Evolutionary conservation across 2,113 vertebrate genomes (phyloP).

Genomic region (western clawed frog (Xenopus tropicalis)): DNA sequence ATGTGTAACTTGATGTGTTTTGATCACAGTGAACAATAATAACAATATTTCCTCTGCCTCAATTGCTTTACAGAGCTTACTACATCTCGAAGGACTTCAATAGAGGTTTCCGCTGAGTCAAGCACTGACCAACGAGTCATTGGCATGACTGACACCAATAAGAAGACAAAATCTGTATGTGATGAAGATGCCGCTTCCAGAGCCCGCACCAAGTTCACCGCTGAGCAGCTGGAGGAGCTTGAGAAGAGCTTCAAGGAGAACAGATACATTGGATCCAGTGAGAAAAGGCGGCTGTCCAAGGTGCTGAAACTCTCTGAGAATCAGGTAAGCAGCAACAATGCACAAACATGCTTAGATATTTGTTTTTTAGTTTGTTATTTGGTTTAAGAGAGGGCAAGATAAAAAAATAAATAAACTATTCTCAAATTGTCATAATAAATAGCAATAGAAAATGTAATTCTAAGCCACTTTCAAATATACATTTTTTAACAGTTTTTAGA

Average conservation of each 20-base stretch:
- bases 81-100: not conserved
- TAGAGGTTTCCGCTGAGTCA: slow-evolving; percentile 16
- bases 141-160: not conserved
- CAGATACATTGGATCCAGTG: slow-evolving; percentile 71
- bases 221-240: slow-evolving; percentile 71
- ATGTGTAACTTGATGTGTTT: no score
- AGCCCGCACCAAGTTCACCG: slow-evolving; percentile 72
- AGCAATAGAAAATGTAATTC: no score
- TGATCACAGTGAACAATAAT: no score
- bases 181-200: slow-evolving; percentile 53
- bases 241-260: slow-evolving; percentile 76
- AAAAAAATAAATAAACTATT: no score
- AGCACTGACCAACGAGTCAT: slow-evolving; percentile 41
- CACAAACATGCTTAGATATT: no score
- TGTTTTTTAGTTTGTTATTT: no score
- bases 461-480: no score
- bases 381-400: no score
- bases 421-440: no score
- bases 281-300: slow-evolving; percentile 67
- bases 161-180: not conserved
- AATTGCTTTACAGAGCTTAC: not conserved
- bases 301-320: slow-evolving; percentile 72
- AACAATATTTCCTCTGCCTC: no score
- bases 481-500: no score
- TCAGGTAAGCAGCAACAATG: slow-evolving; percentile 61